phyloP scores from a whole-genome alignment of 2,113 vertebrate genomes.

The Pachycephala philippinensis region DNA sequence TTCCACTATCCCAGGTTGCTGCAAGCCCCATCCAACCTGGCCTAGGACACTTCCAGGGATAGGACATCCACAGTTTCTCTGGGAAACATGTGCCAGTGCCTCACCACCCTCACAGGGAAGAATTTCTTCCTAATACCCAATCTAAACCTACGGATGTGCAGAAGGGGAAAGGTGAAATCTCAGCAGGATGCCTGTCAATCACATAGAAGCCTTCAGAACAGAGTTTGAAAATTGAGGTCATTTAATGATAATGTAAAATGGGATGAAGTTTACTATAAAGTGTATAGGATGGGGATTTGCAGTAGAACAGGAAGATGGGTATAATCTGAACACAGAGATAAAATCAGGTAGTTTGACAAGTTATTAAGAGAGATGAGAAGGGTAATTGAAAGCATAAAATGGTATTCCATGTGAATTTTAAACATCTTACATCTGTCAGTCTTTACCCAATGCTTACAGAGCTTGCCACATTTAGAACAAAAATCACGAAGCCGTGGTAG shows the following conservation, averaged over 20 bases:
- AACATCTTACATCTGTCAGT: not conserved
- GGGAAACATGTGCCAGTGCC: not conserved
- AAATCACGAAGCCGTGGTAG: rapidly evolving
- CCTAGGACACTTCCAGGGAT: not conserved
- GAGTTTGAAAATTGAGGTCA: not conserved
- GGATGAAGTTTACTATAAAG: not conserved
- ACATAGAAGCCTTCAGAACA: not conserved
- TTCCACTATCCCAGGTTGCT: rapidly evolving
- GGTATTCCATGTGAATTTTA: not conserved
- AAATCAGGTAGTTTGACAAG: not conserved
- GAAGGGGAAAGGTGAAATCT: not conserved
- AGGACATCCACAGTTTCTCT: not conserved
- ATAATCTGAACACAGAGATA: not conserved
- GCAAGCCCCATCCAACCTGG: rapidly evolving
- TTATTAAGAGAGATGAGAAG: not conserved
- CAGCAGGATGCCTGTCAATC: not conserved
- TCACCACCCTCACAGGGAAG: not conserved
- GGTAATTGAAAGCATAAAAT: not conserved
- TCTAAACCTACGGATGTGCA: not conserved
- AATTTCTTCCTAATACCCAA: not conserved
- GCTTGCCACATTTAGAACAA: not conserved
- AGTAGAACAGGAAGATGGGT: not conserved
- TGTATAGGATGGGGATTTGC: not conserved
- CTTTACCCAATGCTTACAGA: not conserved
- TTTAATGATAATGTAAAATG: not conserved